Evolutionary conservation across 2,797 vertebrate species (phyloP).

Genomic region (Lutjanus campechanus): DNA sequence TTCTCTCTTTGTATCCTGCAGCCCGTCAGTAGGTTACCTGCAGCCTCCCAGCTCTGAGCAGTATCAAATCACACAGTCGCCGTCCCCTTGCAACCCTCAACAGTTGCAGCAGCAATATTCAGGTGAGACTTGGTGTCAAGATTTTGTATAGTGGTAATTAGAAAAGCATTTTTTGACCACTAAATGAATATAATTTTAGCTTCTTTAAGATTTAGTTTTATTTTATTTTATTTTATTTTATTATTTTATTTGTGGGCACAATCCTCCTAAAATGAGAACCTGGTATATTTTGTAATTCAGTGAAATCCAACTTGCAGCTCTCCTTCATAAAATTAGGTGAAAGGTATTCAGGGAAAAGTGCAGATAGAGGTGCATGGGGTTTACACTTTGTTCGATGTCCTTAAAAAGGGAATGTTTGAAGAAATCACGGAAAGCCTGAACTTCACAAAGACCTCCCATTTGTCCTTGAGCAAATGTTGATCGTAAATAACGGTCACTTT

Average conservation of each 20-base stretch:
- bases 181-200: neutral
- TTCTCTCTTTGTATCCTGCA: conserved; percentile 60
- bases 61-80: conserved; percentile 96
- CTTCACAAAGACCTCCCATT: conserved; percentile 6
- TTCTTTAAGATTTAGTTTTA: neutral
- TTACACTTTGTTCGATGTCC: conserved; percentile 12
- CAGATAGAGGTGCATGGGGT: conserved; percentile 24
- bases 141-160: neutral
- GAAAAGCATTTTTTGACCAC: neutral
- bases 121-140: conserved; percentile 81
- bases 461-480: conserved; percentile 47
- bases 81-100: conserved; percentile 95
- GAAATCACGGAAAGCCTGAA: conserved; percentile 24
- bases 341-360: conserved; percentile 64
- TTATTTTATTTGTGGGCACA: neutral
- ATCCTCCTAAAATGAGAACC: neutral
- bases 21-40: conserved; percentile 95
- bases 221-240: neutral
- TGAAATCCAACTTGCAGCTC: neutral
- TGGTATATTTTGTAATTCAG: neutral
- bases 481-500: neutral
- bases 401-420: conserved; percentile 49
- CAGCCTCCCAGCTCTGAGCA: conserved; percentile 95
- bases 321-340: conserved; percentile 46
- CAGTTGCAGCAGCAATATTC: conserved; percentile 99